Conservation (phyloP, 2,888 invertebrate genomes). For the Drosophila yooni region DNA sequence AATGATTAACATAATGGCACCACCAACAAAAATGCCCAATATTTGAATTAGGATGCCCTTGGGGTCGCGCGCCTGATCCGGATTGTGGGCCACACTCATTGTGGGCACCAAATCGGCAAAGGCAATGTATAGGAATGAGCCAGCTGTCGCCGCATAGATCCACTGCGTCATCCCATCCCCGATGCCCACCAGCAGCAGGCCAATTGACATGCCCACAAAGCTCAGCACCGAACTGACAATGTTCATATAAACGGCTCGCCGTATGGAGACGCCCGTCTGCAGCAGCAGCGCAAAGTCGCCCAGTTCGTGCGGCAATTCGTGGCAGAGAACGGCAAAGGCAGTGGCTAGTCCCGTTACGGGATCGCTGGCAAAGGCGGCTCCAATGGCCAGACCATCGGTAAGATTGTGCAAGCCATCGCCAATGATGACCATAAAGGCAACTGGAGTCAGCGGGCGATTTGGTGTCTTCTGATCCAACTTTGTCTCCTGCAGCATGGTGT, state of each 20-base stretch:
- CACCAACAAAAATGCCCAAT: constrained; percentile 89
- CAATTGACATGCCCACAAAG: constrained; percentile 90
- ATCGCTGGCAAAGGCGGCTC: constrained; percentile 91
- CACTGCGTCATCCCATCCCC: constrained; percentile 89
- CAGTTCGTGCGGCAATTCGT: constrained; percentile 92
- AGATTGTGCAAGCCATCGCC: constrained; percentile 93
- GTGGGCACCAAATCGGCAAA: constrained; percentile 91
- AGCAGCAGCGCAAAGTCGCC: constrained; percentile 92
- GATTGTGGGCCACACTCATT: constrained; percentile 86
- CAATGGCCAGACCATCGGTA: constrained; percentile 92
- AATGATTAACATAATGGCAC: constrained; percentile 90
- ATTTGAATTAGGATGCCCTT: constrained; percentile 88
- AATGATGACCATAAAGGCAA: constrained; percentile 92
- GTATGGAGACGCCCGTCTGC: constrained; percentile 91
- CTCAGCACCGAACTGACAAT: constrained; percentile 91
- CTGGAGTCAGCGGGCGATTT: constrained; percentile 87
- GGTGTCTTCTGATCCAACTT: constrained; percentile 80
- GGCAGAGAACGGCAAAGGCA: constrained; percentile 91
- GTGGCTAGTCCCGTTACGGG: constrained; percentile 91
- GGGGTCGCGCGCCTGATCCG: constrained; percentile 86
- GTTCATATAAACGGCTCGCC: constrained; percentile 90
- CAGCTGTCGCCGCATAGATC: constrained; percentile 92
- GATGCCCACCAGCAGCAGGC: constrained; percentile 89
- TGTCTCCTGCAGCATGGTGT: constrained; percentile 87
- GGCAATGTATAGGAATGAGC: constrained; percentile 92